phyloP scores from a whole-genome alignment of 2,113 vertebrate genomes.

The Pogona vitticeps region DNA sequence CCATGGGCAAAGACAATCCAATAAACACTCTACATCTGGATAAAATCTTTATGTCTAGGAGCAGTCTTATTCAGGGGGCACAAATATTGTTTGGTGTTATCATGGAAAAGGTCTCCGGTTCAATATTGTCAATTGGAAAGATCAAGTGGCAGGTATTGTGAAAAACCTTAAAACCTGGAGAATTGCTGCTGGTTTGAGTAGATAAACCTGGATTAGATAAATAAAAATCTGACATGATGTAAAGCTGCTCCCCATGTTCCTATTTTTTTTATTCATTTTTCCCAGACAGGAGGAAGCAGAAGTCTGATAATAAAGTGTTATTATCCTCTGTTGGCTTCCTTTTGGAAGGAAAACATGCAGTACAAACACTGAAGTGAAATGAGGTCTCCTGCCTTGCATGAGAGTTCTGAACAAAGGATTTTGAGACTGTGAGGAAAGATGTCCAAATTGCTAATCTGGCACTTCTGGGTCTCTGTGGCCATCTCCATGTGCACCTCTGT shows the following conservation, averaged over 20 bases:
- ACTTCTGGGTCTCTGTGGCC: slow-evolving; percentile 26
- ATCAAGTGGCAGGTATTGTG: background rate
- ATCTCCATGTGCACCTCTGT: slow-evolving; percentile 19
- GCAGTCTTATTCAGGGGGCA: no score
- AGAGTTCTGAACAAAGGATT: background rate
- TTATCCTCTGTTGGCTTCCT: background rate
- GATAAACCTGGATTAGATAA: background rate
- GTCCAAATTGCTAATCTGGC: background rate
- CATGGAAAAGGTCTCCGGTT: background rate
- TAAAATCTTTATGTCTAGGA: no score
- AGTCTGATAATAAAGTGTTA: background rate
- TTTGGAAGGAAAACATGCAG: background rate
- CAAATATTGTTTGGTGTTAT: background rate
- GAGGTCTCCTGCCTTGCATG: background rate
- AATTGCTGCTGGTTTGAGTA: background rate
- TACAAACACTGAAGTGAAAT: background rate
- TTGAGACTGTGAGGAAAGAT: background rate
- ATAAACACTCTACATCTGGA: no score
- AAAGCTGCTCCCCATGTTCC: background rate
- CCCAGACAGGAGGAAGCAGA: background rate
- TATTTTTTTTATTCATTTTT: background rate
- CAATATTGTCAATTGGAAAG: background rate
- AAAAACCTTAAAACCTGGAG: background rate
- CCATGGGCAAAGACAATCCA: no score
- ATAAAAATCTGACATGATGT: background rate